These are phyloP conservation scores for Odontophorus gujanensis DNA, from an alignment of 2,113 vertebrate genomes.

Conservation along the genomic window DNA sequence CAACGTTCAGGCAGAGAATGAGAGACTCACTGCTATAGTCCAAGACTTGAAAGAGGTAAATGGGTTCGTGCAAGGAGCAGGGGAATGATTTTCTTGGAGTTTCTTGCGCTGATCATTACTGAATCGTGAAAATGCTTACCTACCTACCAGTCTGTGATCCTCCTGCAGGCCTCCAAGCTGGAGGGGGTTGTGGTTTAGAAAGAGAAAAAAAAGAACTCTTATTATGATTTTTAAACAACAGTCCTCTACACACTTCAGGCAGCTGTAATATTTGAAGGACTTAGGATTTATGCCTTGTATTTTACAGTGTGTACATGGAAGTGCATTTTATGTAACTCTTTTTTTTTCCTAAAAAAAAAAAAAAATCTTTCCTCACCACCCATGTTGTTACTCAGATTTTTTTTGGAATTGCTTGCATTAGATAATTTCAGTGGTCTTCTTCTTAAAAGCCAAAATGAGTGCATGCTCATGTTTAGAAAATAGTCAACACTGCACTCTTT, in stretches of 20 bases:
- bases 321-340: not conserved
- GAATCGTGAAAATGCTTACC: not conserved
- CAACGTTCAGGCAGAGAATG: slow-evolving; percentile 90
- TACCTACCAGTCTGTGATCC: not conserved
- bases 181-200: not conserved
- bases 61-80: not conserved
- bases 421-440: not conserved
- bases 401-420: not conserved
- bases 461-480: not conserved
- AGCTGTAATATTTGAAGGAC: not conserved
- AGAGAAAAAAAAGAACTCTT: not conserved
- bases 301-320: not conserved
- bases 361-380: not conserved
- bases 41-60: slow-evolving; percentile 94
- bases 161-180: not conserved
- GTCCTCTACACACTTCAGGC: not conserved
- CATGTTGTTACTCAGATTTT: not conserved
- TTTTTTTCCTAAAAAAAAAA: not conserved
- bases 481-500: no score
- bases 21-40: slow-evolving; percentile 84
- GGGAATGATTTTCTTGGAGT: not conserved
- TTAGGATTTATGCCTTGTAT: not conserved
- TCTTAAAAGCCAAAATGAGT: not conserved
- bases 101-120: not conserved
- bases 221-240: not conserved